Evolutionary conservation across 2,797 vertebrate genomes (phyloP), one percentile per base, ranked within the genome.

Genomic region (Ibycter americanus): DNA sequence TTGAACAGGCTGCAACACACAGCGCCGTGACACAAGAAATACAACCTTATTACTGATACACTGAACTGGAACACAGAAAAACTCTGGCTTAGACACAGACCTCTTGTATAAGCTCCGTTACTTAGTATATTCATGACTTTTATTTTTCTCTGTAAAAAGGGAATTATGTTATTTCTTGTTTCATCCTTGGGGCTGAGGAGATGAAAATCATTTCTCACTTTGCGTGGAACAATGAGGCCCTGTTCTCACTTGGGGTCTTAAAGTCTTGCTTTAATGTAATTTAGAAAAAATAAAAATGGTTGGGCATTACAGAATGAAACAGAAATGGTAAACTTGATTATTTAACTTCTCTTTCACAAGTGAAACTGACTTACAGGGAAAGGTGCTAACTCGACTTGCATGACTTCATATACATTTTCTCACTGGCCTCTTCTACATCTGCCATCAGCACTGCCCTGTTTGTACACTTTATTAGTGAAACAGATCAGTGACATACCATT

Each of bases 261-360:
- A 91, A 81, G 22, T 66, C 52, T 72, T 79, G 26, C 31, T 83
- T 90, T 80, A 92, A 46, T 22, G 26, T 56, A 90, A 86, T 87
- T 93, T 63, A 73, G 31, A 51, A 38, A 20, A 55, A 85, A 77
- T 72, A 80, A 65, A 85, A 90, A 83, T 11, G 23, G 9, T 76
- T 79, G 32, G 71, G 44, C n/a, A 82, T 85, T 89, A 84, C 83
- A 38, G 66, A 92, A 90, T 71, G 11, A 89, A 90, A 76, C 5
- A 87, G 44, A 87, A 96, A 89, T 87, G 59, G 51, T 66, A 51
- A 87, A 83, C 40, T 70, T 79, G 42, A 73, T 93, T 90, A 71
- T 88, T 95, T 83, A 72, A 77, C 29, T 93, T 95, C 61, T 78
- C 65, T 73, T 94, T 86, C 88, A 56, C 0, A 2, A 73, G 23